A percentile compares a stretch with the other conserved stretches of the same genome.
Evolutionary conservation across 2,113 vertebrate genomes (phyloP).

Genomic region (Catharus fuscescens): DNA sequence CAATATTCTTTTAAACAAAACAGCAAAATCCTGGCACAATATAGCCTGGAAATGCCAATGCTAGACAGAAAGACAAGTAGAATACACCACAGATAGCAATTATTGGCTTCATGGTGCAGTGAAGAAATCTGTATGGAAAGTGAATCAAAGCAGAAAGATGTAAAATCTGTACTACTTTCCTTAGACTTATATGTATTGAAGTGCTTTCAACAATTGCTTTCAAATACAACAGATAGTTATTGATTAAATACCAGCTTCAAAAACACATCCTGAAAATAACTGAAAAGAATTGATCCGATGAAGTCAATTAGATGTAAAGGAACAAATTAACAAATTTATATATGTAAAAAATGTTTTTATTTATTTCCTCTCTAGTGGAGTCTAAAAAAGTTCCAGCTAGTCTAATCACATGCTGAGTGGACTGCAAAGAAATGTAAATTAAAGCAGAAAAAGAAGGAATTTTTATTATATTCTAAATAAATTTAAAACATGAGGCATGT

Average conservation of each 20-base stretch:
- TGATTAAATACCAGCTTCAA: background rate
- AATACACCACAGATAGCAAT: background rate
- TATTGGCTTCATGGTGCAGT: background rate
- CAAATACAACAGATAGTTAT: background rate
- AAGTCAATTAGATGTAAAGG: background rate
- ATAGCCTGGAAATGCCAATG: background rate
- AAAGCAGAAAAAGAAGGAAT: background rate
- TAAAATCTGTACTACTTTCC: background rate
- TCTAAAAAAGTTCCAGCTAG: background rate
- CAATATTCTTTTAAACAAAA: background rate
- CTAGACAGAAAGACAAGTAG: background rate
- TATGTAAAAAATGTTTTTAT: background rate
- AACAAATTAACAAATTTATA: background rate
- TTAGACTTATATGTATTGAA: background rate
- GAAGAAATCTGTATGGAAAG: background rate
- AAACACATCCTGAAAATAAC: background rate
- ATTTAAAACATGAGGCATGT: background rate
- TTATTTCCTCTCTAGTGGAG: background rate
- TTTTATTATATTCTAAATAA: background rate
- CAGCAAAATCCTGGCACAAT: background rate
- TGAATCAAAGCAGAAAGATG: background rate
- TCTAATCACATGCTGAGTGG: background rate
- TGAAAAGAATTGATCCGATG: background rate
- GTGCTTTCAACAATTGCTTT: background rate
- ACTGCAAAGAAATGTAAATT: background rate